Base-by-base conservation (phyloP, 2,797 vertebrate genomes). In the Intellagama lesueurii region DNA sequence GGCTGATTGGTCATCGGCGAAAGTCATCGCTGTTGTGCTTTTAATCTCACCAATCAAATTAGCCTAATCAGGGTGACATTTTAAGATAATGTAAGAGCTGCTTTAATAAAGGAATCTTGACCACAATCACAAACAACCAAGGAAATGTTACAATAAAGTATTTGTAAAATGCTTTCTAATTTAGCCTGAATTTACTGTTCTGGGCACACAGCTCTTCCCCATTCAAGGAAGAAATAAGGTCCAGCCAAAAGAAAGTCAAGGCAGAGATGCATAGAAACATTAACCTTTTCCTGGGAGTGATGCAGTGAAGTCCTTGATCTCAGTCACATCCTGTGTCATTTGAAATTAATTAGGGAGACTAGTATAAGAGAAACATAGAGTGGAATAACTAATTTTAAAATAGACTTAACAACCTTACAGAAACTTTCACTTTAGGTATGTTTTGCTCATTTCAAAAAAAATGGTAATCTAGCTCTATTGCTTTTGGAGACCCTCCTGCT, bases 121-220 rank as follows among this genome's bases (percentile, higher is more conserved):
- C 91, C 94, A 79, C 92, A 93, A 91, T 95, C 96, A 89, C 73
- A 93, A 96, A 93, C 83, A 94, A 93, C 90, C 90, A 49, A 60
- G n/a, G 87, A 68, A 89, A 91, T 82, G n/a, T 90, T 94, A 90
- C 66, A 91, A 94, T 96, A 88, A 92, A 91, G 26, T 60, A 94
- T 87, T 93, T 96, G 95, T 93, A 87, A 83, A 91, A 77, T 69
- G 44, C 3, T 49, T 87, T 93, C 93, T 92, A 87, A 92, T 64
- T 81, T 91, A 92, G 85, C 64, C 44, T 81, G 77, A 80, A 92
- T 92, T 94, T 94, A 81, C 86, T 95, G 22, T 95, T 96, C 87
- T 92, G 56, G 30, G 85, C 92, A 91, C 83, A 47, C 87, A 93
- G 69, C 4, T 52, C 77, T 86, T 73, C 88, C 35, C 30, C 68